These are phyloP conservation scores for Prionace glauca DNA, from an alignment of 2,797 vertebrate species.

Conservation along the genomic window DNA sequence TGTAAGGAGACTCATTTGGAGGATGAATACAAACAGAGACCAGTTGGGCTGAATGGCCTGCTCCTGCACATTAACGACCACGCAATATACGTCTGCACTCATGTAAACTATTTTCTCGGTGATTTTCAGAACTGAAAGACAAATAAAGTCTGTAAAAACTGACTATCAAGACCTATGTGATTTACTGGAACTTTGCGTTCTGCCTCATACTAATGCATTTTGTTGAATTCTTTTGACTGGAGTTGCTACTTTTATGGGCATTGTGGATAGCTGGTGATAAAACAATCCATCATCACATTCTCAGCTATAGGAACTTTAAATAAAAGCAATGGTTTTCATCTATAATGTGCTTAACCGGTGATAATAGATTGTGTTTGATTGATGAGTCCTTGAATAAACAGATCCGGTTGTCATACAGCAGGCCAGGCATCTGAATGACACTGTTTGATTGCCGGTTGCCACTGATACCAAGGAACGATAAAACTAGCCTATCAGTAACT, in stretches of 20 bases:
- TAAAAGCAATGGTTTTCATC: background rate
- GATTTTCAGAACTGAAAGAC: background rate
- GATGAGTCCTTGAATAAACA: background rate
- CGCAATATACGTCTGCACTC: background rate
- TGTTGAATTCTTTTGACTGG: slow-evolving; percentile 1
- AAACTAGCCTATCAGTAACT: background rate
- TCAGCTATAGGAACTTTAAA: background rate
- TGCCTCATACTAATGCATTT: background rate
- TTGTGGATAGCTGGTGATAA: background rate
- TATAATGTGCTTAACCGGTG: background rate
- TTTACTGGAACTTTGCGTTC: background rate
- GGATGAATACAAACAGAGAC: background rate
- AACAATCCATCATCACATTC: background rate
- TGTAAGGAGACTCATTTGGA: background rate
- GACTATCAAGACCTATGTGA: background rate
- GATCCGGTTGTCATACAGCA: background rate
- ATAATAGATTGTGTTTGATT: background rate
- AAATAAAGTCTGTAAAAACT: background rate
- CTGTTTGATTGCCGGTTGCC: background rate
- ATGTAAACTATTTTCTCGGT: background rate
- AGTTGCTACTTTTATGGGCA: background rate
- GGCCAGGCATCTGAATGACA: background rate
- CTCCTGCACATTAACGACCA: background rate
- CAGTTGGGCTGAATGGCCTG: background rate
- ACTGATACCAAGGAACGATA: background rate